A percentile compares a stretch with the other conserved stretches of the same genome.
phyloP scores from a whole-genome alignment of 2,797 vertebrate species.

The Hydrolagus colliei region DNA sequence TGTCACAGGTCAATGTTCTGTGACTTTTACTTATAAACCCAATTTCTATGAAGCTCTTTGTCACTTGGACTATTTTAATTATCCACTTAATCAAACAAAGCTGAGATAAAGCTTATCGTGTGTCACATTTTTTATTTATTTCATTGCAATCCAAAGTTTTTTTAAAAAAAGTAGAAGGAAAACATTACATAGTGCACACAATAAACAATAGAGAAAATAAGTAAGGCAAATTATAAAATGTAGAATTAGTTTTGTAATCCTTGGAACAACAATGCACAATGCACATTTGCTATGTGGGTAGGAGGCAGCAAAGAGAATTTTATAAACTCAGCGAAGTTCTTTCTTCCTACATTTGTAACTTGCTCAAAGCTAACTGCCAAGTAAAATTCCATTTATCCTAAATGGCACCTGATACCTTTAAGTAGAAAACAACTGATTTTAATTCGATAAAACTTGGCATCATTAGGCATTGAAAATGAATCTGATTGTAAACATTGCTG shows the following conservation, averaged over 20 bases:
- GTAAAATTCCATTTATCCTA: conserved; percentile 7
- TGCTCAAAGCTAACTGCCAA: conserved; percentile 17
- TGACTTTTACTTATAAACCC: neutral
- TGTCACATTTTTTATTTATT: neutral
- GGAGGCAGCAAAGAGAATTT: conserved; percentile 12
- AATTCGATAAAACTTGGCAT: neutral
- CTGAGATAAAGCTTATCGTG: neutral
- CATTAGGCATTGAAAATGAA: neutral
- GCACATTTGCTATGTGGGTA: conserved; percentile 15
- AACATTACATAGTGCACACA: neutral
- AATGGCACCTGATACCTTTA: neutral
- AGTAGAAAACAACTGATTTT: neutral
- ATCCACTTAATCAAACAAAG: neutral
- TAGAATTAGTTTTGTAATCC: conserved; percentile 11
- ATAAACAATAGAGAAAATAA: neutral
- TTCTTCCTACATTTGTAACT: conserved; percentile 18
- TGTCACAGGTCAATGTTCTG: neutral
- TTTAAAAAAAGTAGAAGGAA: neutral
- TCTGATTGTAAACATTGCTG: neutral
- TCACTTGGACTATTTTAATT: neutral
- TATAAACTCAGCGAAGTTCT: conserved; percentile 15
- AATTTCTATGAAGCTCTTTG: no score
- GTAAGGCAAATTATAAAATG: neutral
- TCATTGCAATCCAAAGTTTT: neutral
- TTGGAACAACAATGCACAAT: conserved; percentile 20